Evolutionary conservation across 2,113 vertebrate genomes (phyloP).

Genomic region (Callorhinus ursinus): DNA sequence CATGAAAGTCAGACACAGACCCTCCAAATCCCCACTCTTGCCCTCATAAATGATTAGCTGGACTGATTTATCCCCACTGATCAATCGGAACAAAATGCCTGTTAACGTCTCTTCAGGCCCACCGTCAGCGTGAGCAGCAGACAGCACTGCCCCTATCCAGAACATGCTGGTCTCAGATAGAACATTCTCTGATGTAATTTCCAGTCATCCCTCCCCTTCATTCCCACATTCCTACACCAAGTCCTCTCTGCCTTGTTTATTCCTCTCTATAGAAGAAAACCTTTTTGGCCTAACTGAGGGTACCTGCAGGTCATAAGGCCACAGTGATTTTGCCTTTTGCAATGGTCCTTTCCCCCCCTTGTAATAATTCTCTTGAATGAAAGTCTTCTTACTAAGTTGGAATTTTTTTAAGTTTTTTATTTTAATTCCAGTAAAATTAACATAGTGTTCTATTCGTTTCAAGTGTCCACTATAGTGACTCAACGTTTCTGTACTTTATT

Average conservation of each 20-base stretch:
- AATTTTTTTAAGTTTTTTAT: neutral
- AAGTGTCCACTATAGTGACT: neutral
- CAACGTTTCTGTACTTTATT: neutral
- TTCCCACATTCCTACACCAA: no score
- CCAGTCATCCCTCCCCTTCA: accelerated
- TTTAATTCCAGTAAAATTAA: neutral
- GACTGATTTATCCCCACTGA: neutral
- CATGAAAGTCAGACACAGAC: neutral
- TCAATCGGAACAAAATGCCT: neutral
- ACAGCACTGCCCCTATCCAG: accelerated
- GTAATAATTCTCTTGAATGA: neutral
- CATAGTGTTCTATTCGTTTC: neutral
- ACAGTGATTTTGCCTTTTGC: no score
- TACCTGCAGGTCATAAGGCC: no score
- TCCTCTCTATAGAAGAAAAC: neutral
- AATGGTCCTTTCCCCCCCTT: no score
- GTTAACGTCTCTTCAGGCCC: neutral
- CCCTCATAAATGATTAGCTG: neutral
- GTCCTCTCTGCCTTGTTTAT: neutral
- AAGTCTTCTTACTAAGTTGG: neutral
- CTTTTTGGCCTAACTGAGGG: no score
- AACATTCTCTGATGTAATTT: neutral
- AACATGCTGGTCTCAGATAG: neutral
- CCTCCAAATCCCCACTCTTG: neutral
- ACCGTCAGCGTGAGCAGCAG: neutral